These are phyloP conservation scores for Tethya wilhelma DNA, from an alignment of 37 sponge, comb jelly and placozoan species.

Conservation along the genomic window DNA sequence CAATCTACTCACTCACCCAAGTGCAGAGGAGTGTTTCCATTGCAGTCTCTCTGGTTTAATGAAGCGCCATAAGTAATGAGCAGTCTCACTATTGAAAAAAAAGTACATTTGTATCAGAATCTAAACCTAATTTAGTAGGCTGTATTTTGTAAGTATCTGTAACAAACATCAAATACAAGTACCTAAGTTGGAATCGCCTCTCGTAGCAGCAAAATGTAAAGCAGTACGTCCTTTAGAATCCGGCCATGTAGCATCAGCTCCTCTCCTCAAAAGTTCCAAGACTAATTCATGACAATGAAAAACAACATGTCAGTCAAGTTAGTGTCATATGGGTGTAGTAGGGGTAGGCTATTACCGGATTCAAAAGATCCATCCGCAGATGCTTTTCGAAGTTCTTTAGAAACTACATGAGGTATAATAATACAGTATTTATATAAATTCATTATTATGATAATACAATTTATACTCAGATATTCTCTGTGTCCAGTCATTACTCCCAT, in stretches of 20 bases:
- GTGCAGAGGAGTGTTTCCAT: slow-evolving; percentile 80
- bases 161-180: not conserved
- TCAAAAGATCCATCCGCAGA: slow-evolving; percentile 63
- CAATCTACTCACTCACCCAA: slow-evolving; percentile 38
- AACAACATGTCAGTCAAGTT: no score
- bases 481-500: slow-evolving; percentile 13
- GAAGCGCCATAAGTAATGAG: slow-evolving; percentile 65
- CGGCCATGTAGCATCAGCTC: slow-evolving; percentile 49
- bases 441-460: not conserved
- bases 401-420: slow-evolving; percentile 6
- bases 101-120: not conserved
- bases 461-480: slow-evolving; percentile 30
- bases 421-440: not conserved
- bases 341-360: slow-evolving; percentile 16
- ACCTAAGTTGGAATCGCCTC: slow-evolving; percentile 63
- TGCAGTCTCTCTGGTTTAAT: slow-evolving; percentile 69
- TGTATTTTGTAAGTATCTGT: not conserved
- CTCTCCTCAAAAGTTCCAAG: slow-evolving; percentile 36
- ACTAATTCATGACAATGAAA: no score
- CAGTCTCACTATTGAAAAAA: slow-evolving; percentile 38
- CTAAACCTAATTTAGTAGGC: no score
- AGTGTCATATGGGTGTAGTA: not conserved
- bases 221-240: slow-evolving; percentile 81
- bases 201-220: slow-evolving; percentile 75
- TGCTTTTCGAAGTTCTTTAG: slow-evolving; percentile 45